Evolutionary conservation across 2,797 vertebrate genomes (phyloP).

Genomic region (Hirundo rustica): DNA sequence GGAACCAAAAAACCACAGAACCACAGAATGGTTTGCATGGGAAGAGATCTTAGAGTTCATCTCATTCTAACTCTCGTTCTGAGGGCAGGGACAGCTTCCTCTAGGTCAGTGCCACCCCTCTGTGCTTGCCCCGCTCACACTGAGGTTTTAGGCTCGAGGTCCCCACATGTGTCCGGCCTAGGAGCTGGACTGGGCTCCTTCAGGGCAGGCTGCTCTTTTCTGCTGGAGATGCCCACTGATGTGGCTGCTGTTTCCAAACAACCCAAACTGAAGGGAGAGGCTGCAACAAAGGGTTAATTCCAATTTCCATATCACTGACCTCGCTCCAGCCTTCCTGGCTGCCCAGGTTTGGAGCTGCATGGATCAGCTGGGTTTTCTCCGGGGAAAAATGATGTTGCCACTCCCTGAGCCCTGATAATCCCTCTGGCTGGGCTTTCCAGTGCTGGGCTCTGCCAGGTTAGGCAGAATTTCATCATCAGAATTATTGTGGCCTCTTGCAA

Average conservation of each 20-base stretch:
- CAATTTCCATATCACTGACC: not conserved
- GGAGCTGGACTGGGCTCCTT: not conserved
- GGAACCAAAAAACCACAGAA: not conserved
- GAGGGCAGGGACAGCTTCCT: not conserved
- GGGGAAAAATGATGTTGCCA: not conserved
- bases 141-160: not conserved
- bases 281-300: not conserved
- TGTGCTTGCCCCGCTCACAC: not conserved
- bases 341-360: not conserved
- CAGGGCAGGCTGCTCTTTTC: not conserved
- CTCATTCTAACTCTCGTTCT: rapidly evolving
- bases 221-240: not conserved
- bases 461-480: not conserved
- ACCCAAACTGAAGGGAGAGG: not conserved
- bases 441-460: not conserved
- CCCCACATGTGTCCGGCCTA: not conserved
- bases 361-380: not conserved
- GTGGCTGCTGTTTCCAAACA: not conserved
- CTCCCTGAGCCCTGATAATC: slow-evolving; percentile 50
- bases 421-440: not conserved
- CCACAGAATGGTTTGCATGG: not conserved
- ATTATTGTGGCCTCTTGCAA: slow-evolving; percentile 8
- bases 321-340: not conserved
- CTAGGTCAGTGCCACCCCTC: not conserved
- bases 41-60: not conserved